phyloP scores from a whole-genome alignment of 2,888 invertebrate species.

The Zeuzera pyrina region DNA sequence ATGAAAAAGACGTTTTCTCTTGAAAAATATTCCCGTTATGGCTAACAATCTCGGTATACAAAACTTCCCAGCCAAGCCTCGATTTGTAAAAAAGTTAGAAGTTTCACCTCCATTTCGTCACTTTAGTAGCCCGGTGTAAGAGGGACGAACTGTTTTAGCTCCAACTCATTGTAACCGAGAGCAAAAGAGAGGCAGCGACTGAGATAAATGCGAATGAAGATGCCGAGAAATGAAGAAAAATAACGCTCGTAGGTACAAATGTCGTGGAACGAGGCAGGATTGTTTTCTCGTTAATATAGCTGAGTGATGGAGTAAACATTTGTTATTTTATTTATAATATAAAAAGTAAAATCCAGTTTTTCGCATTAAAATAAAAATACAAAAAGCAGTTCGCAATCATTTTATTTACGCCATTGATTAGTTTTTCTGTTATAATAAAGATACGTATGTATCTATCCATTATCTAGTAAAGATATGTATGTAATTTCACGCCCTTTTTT shows the following conservation, averaged over 20 bases:
- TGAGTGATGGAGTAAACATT: conserved; percentile 5
- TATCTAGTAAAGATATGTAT: no score
- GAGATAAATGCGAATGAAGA: conserved; percentile 33
- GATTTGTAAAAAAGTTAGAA: conserved; percentile 36
- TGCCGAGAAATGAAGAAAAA: conserved; percentile 40
- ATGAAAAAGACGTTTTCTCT: no score
- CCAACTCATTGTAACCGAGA: conserved; percentile 9
- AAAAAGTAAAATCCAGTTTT: no score
- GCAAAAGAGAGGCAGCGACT: conserved; percentile 20
- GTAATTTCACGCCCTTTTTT: no score
- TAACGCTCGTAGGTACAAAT: conserved; percentile 25
- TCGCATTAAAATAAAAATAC: no score
- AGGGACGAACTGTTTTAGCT: conserved; percentile 11
- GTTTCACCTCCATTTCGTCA: conserved; percentile 30
- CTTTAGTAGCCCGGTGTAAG: conserved; percentile 18
- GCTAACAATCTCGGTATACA: background rate
- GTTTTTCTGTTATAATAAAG: no score
- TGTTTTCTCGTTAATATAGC: conserved; percentile 27
- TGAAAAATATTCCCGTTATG: no score
- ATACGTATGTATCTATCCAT: no score
- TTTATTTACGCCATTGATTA: no score
- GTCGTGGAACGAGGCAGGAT: conserved; percentile 22
- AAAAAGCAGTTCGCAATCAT: no score
- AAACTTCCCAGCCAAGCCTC: conserved; percentile 22
- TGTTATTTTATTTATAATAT: no score